Conservation (phyloP, 2,113 vertebrate species). For the Anser brachyrhynchus region DNA sequence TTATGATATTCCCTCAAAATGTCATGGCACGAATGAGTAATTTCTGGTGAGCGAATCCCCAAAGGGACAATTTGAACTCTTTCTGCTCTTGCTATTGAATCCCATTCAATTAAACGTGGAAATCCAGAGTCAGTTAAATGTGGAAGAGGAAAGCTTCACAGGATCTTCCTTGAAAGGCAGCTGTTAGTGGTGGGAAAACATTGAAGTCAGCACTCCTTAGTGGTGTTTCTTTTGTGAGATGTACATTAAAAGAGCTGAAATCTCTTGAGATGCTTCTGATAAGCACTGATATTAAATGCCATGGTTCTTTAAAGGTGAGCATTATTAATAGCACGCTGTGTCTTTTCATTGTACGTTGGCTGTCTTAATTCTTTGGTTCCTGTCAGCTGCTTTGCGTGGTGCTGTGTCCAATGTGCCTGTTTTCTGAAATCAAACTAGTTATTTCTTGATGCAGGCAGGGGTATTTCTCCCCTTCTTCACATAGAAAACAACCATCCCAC, state of each 20-base stretch:
- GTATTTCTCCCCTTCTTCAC: neutral
- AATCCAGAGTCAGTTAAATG: slow-evolving; percentile 51
- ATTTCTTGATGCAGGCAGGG: neutral
- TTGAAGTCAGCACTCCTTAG: slow-evolving; percentile 59
- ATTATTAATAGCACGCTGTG: slow-evolving; percentile 41
- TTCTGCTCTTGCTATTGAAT: slow-evolving; percentile 52
- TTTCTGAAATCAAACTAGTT: neutral
- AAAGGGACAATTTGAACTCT: slow-evolving; percentile 56
- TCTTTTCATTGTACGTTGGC: slow-evolving; percentile 28
- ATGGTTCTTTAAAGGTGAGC: slow-evolving; percentile 12
- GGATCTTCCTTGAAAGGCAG: slow-evolving; percentile 56
- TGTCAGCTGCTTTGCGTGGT: neutral
- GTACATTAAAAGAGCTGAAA: slow-evolving; percentile 52
- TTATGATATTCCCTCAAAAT: slow-evolving; percentile 64
- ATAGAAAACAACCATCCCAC: neutral
- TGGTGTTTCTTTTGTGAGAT: slow-evolving; percentile 49
- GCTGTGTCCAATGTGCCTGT: neutral
- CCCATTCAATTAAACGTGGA: slow-evolving; percentile 44
- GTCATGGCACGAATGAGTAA: slow-evolving; percentile 59
- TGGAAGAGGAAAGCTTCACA: slow-evolving; percentile 43
- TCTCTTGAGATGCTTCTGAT: slow-evolving; percentile 62
- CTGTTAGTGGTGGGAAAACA: slow-evolving; percentile 53
- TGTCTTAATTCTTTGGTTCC: slow-evolving; percentile 36
- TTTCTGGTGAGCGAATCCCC: slow-evolving; percentile 30
- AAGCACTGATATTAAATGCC: slow-evolving; percentile 61